These are phyloP conservation scores for Doryteuthis pealeii DNA, from an alignment of 1,140 invertebrate species.

Conservation along the genomic window DNA sequence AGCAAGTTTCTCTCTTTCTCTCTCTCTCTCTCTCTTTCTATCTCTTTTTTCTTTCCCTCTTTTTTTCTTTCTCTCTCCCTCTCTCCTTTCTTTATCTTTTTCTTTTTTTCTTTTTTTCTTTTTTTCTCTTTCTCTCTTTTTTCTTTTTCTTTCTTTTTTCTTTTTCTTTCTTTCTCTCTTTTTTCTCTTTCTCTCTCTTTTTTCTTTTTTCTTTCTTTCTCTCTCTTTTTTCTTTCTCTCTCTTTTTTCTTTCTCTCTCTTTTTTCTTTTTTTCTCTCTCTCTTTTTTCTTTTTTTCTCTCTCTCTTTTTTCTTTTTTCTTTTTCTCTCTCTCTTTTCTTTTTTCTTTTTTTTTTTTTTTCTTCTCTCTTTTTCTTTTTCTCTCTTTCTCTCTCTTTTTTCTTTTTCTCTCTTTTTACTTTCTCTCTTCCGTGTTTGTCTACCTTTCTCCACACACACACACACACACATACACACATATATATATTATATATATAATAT, in stretches of 20 bases:
- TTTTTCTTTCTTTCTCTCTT: not conserved
- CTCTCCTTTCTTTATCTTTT: not conserved
- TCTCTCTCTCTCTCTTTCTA: not conserved
- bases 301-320: constrained; percentile 13
- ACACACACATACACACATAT: too few species aligned
- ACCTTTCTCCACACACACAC: too few species aligned
- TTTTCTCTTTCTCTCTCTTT: not conserved
- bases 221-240: not conserved
- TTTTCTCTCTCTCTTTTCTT: constrained; percentile 20
- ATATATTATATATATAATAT: too few species aligned
- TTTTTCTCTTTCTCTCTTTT: not conserved
- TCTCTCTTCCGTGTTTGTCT: too few species aligned
- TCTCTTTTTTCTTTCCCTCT: not conserved
- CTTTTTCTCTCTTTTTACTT: too few species aligned
- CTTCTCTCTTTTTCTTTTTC: constrained; percentile 20
- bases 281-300: not conserved
- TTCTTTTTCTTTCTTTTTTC: not conserved
- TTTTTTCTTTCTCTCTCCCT: not conserved
- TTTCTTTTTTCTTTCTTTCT: not conserved
- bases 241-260: not conserved
- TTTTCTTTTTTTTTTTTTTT: constrained; percentile 19
- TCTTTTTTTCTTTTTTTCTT: not conserved
- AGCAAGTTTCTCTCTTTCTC: not conserved
- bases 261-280: not conserved
- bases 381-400: constrained; percentile 17